These are phyloP conservation scores for Cyaniris semiargus DNA, from an alignment of 2,888 invertebrate genomes.

Conservation along the genomic window DNA sequence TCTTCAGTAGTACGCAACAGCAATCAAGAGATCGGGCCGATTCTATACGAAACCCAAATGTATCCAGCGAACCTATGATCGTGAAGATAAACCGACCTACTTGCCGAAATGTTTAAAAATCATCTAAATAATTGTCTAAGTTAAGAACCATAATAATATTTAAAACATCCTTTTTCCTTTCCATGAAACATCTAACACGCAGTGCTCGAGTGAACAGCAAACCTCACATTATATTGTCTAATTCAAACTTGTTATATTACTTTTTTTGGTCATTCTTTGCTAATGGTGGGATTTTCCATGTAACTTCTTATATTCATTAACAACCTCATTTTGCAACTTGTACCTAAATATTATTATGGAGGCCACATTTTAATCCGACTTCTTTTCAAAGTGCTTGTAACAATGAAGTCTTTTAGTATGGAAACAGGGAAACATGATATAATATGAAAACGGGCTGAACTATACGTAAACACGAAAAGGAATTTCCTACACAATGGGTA, in stretches of 20 bases:
- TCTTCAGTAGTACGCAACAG: slow-evolving; percentile 5
- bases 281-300: neutral
- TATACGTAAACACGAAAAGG: neutral
- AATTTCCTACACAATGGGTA: slow-evolving; percentile 8
- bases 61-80: neutral
- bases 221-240: neutral
- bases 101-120: neutral
- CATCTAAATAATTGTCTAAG: neutral
- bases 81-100: neutral
- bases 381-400: neutral
- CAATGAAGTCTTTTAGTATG: neutral
- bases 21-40: neutral
- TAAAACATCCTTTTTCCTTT: neutral
- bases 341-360: slow-evolving; percentile 2
- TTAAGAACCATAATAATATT: neutral
- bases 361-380: neutral
- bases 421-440: slow-evolving; percentile 3
- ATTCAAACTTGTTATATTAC: neutral
- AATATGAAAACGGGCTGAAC: neutral
- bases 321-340: neutral
- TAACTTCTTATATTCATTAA: neutral
- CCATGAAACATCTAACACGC: neutral
- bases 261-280: neutral
- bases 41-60: neutral
- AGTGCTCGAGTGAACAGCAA: neutral